A percentile compares a stretch with the other conserved stretches of the same genome.
Evolutionary conservation across 2,797 vertebrate species (phyloP).

Genomic region (Parambassis ranga): DNA sequence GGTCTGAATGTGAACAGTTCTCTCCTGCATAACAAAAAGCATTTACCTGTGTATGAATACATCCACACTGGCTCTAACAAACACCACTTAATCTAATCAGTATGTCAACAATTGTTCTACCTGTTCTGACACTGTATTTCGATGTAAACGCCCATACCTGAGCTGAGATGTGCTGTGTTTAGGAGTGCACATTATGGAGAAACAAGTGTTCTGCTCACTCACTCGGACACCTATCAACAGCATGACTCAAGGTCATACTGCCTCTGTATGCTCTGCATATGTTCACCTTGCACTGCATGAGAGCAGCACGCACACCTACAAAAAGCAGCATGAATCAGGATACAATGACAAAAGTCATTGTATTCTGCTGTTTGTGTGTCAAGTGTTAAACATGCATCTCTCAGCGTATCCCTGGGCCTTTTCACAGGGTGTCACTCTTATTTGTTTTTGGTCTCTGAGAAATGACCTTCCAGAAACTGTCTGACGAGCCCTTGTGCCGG

Average conservation of each 20-base stretch:
- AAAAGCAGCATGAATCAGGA: conserved; percentile 29
- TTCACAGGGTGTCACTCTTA: conserved; percentile 43
- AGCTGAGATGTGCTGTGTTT: neutral
- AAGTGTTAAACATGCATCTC: conserved; percentile 34
- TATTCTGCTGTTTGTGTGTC: too few species aligned
- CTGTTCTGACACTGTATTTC: neutral
- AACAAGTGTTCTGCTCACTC: conserved; percentile 7
- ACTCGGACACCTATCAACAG: conserved; percentile 18
- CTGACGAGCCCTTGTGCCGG: conserved; percentile 41
- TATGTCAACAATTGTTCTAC: conserved; percentile 1
- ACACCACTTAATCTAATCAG: conserved; percentile 13
- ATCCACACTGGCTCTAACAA: conserved; percentile 5
- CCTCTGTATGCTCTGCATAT: neutral
- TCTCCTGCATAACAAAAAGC: conserved; percentile 26
- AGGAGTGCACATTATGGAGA: conserved; percentile 1
- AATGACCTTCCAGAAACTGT: conserved; percentile 60
- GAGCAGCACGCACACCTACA: conserved; percentile 11
- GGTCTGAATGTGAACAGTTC: conserved; percentile 16
- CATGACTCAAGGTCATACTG: conserved; percentile 48
- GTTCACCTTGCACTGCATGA: neutral
- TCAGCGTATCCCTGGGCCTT: conserved; percentile 17
- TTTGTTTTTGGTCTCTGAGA: conserved; percentile 56
- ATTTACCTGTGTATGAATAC: too few species aligned
- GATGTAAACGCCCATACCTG: conserved; percentile 23
- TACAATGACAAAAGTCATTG: too few species aligned